Evolutionary conservation across 2,888 invertebrate species (phyloP).

Genomic region (Vannuccia rotundouncinata): DNA sequence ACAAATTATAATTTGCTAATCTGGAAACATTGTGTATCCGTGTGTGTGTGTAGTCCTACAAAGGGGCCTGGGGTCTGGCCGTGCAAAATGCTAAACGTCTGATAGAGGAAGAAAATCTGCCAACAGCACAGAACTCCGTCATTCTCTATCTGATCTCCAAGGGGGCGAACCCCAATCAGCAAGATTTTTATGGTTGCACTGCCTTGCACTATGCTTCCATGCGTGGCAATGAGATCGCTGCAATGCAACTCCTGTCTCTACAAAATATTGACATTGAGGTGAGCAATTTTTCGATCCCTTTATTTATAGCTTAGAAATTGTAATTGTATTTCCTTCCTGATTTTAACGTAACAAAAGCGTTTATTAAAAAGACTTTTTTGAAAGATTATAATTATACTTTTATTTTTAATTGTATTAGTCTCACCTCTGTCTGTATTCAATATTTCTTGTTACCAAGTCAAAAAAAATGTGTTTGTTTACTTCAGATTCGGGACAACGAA

Average conservation of each 20-base stretch:
- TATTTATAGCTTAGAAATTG: no score
- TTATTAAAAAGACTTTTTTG: no score
- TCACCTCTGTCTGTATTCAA: no score
- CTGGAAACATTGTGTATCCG: not conserved
- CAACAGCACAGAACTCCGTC: conserved; percentile 31
- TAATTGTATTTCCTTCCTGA: no score
- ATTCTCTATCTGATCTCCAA: conserved; percentile 39
- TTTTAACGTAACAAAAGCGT: no score
- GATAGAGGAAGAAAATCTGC: conserved; percentile 22
- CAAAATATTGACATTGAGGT: conserved; percentile 64
- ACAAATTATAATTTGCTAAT: not conserved
- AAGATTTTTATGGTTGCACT: conserved; percentile 62
- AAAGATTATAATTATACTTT: no score
- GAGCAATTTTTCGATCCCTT: no score
- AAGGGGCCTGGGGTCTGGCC: not conserved
- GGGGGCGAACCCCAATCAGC: conserved; percentile 63
- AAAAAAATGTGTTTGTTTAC: no score
- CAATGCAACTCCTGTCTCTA: conserved; percentile 61
- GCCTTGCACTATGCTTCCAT: conserved; percentile 76
- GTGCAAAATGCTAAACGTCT: not conserved
- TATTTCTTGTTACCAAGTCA: no score
- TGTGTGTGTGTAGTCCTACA: not conserved
- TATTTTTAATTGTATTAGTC: no score
- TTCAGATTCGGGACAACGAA: conserved; percentile 64
- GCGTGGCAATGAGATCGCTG: conserved; percentile 67